Evolutionary conservation across 2,113 vertebrate genomes (phyloP).

Genomic region (Tachysurus fulvidraco): DNA sequence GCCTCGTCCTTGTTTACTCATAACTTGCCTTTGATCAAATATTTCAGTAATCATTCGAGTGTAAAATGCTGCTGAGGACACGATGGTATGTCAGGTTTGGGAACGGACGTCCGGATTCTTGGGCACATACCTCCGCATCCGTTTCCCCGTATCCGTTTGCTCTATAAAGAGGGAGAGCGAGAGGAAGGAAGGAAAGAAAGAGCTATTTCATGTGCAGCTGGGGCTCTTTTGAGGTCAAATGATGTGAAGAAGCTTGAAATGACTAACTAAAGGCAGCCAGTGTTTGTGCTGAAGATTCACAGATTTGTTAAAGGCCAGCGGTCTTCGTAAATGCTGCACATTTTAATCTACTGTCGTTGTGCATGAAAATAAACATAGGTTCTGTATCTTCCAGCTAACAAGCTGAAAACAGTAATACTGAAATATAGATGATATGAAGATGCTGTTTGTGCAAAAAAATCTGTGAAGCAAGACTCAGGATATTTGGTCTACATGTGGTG

Average conservation of each 20-base stretch:
- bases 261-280: constrained; percentile 21
- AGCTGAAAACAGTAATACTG: background rate
- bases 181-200: constrained; percentile 21
- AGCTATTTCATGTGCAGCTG: constrained; percentile 34
- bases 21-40: background rate
- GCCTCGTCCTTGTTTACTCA: background rate
- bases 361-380: background rate
- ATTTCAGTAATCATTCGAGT: too few species aligned
- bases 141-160: constrained; percentile 28
- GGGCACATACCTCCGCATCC: constrained; percentile 25
- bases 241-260: constrained; percentile 29
- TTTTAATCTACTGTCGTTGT: background rate
- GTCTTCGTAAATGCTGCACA: background rate
- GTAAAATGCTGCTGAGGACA: constrained; percentile 8
- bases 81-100: background rate
- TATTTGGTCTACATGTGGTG: background rate
- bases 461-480: background rate
- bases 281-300: background rate
- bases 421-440: background rate
- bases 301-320: background rate
- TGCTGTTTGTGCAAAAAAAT: background rate
- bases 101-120: constrained; percentile 45
- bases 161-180: constrained; percentile 19
- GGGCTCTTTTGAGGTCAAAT: constrained; percentile 40
- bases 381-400: too few species aligned